A percentile compares a stretch with the other conserved stretches of the same genome.
These are phyloP conservation scores for Pteropus alecto DNA, from an alignment of 2,113 vertebrate species.

Conservation along the genomic window DNA sequence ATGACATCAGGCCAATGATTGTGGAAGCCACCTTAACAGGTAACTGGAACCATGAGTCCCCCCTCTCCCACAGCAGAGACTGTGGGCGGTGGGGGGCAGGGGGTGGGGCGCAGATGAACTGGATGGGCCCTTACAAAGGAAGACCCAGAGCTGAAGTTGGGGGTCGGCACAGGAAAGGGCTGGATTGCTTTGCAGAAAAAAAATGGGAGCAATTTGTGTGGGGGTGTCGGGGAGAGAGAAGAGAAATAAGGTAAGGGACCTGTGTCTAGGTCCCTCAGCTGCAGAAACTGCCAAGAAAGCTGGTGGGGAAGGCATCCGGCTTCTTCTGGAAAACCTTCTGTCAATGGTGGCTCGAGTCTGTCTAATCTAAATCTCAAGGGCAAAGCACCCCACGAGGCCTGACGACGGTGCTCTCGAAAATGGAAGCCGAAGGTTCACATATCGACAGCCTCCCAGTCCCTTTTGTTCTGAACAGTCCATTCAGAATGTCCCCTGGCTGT, in stretches of 20 bases:
- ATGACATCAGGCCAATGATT: background rate
- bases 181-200: background rate
- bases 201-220: background rate
- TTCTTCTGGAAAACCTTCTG: background rate
- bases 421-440: background rate
- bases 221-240: background rate
- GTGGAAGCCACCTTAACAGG: background rate
- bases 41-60: background rate
- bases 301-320: background rate
- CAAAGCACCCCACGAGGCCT: background rate
- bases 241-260: background rate
- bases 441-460: background rate
- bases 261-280: background rate
- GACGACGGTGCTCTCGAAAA: background rate
- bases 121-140: background rate
- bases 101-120: background rate
- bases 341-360: background rate
- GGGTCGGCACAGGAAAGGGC: background rate
- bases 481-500: background rate
- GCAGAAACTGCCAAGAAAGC: background rate
- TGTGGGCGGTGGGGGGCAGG: too few relatives aligned
- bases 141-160: background rate
- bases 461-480: background rate
- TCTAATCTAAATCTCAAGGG: background rate
- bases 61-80: background rate